These are phyloP conservation scores for Polyodon spathula DNA, from an alignment of 2,113 vertebrate genomes.

Conservation along the genomic window DNA sequence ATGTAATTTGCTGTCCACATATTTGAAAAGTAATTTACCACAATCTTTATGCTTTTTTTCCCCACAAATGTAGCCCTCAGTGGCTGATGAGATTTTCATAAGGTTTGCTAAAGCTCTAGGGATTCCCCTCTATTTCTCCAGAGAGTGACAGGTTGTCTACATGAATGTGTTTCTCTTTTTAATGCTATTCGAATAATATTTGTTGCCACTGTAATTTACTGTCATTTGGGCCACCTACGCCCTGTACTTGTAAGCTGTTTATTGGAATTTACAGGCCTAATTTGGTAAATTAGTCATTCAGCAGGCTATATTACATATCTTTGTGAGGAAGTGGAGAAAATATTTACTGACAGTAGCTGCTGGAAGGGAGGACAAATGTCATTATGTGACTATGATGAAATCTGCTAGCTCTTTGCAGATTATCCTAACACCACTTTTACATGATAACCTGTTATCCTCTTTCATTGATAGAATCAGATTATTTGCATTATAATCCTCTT, in stretches of 20 bases:
- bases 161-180: background rate
- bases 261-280: background rate
- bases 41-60: background rate
- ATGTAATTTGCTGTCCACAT: background rate
- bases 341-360: too few relatives aligned
- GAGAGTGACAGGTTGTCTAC: background rate
- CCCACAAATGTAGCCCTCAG: background rate
- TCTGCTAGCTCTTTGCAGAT: too few relatives aligned
- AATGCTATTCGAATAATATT: conserved; percentile 2
- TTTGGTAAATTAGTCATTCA: background rate
- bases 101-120: background rate
- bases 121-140: background rate
- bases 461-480: too few relatives aligned
- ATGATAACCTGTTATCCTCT: too few relatives aligned
- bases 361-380: too few relatives aligned
- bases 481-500: too few relatives aligned
- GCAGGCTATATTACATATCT: background rate
- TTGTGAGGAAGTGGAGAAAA: too few relatives aligned
- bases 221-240: background rate
- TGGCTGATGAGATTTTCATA: background rate
- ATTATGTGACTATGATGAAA: too few relatives aligned
- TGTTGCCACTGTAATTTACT: conserved; percentile 1
- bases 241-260: background rate
- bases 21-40: too few relatives aligned
- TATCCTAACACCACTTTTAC: too few relatives aligned